Evolutionary conservation across 2,888 invertebrate species (phyloP).

Genomic region (Eristalis tenax): DNA sequence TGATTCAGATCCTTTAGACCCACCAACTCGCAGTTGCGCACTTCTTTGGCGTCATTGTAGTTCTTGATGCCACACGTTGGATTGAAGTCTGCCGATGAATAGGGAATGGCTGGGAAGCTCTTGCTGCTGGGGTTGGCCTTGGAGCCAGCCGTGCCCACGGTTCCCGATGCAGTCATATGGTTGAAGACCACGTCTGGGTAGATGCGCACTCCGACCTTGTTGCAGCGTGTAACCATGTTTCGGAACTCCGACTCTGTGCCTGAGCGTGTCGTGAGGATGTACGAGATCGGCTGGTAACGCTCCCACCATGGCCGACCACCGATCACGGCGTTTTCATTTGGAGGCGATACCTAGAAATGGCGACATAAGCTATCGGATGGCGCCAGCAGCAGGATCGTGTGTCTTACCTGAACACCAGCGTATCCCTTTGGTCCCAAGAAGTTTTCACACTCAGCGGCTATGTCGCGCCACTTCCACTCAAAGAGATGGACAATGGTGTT

Average conservation of each 20-base stretch:
- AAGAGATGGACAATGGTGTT: constrained; percentile 89
- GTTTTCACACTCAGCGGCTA: constrained; percentile 90
- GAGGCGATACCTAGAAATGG: constrained; percentile 84
- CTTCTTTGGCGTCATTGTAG: constrained; percentile 85
- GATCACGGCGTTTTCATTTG: constrained; percentile 86
- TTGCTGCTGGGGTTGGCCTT: constrained; percentile 77
- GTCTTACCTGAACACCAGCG: constrained; percentile 86
- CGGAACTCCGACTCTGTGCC: constrained; percentile 87
- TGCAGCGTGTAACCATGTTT: constrained; percentile 89
- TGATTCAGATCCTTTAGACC: constrained; percentile 91
- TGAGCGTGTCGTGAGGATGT: constrained; percentile 87
- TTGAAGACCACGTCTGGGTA: constrained; percentile 91
- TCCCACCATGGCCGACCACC: constrained; percentile 90
- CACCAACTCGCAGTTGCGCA: constrained; percentile 87
- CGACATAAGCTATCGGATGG: neutral
- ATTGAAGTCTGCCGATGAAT: constrained; percentile 87
- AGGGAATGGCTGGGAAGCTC: constrained; percentile 86
- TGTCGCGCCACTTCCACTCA: constrained; percentile 92
- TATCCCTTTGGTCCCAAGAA: constrained; percentile 89
- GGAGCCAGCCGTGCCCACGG: constrained; percentile 84
- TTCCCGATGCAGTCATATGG: constrained; percentile 86
- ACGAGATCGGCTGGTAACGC: constrained; percentile 92
- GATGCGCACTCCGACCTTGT: constrained; percentile 88
- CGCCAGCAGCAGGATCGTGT: neutral
- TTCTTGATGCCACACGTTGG: constrained; percentile 85